These are phyloP conservation scores for Octomys mimax DNA, from an alignment of 2,797 vertebrate species.

Conservation along the genomic window DNA sequence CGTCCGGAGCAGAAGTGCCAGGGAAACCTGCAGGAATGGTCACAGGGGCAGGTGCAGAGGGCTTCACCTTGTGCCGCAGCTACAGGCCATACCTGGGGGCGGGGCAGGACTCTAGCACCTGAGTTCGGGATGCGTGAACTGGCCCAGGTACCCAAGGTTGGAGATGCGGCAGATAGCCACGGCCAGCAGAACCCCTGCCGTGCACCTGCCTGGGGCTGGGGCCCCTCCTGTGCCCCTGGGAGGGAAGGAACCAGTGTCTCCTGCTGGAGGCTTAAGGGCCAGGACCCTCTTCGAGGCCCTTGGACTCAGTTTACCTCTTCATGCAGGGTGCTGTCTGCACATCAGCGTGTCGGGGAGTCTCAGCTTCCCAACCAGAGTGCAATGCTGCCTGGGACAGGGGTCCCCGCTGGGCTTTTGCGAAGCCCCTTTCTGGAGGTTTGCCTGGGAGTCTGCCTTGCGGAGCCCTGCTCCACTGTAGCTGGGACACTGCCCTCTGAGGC, in stretches of 20 bases:
- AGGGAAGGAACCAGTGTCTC: neutral
- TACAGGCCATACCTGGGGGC: too few relatives aligned
- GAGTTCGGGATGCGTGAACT: neutral
- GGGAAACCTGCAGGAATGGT: neutral
- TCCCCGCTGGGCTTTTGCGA: fast-evolving
- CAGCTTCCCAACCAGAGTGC: neutral
- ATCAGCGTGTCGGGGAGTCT: neutral
- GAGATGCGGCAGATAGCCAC: fast-evolving
- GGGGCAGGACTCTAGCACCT: neutral
- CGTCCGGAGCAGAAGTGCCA: neutral
- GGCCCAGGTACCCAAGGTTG: fast-evolving
- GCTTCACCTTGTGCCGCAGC: fast-evolving
- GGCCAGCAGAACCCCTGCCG: fast-evolving
- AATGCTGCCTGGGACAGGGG: neutral
- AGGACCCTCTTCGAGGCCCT: neutral
- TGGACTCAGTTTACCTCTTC: neutral
- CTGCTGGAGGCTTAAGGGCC: fast-evolving
- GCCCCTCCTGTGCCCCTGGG: neutral
- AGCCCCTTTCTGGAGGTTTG: fast-evolving
- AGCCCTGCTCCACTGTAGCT: too few relatives aligned
- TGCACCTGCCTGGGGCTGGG: too few relatives aligned
- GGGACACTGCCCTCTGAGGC: too few relatives aligned
- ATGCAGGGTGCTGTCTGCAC: too few relatives aligned
- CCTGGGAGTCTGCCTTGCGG: neutral
- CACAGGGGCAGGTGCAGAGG: fast-evolving